Evolutionary conservation across 2,113 vertebrate species (phyloP).

Genomic region (Salvator merianae): DNA sequence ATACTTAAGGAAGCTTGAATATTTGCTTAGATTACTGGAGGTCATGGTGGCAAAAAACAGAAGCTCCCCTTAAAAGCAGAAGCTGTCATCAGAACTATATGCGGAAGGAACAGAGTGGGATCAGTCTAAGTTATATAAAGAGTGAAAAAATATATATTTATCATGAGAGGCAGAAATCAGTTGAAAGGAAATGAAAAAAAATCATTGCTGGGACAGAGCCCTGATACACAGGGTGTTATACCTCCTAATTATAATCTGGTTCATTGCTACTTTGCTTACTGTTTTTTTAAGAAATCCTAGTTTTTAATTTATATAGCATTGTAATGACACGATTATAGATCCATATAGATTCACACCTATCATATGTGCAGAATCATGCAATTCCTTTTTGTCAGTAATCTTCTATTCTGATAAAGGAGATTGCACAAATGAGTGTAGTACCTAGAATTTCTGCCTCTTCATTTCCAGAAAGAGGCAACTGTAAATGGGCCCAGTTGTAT

Average conservation of each 20-base stretch:
- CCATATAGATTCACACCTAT: not conserved
- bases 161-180: not conserved
- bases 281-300: too few relatives aligned
- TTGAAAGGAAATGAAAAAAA: not conserved
- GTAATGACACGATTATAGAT: not conserved
- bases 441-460: too few relatives aligned
- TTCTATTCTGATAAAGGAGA: too few relatives aligned
- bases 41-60: not conserved
- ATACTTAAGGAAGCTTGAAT: not conserved
- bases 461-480: too few relatives aligned
- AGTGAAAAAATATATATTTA: conserved; percentile 9
- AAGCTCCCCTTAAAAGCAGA: not conserved
- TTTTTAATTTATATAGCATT: not conserved
- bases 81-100: not conserved
- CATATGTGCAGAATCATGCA: too few relatives aligned
- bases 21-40: not conserved
- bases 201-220: not conserved
- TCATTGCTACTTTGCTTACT: too few relatives aligned
- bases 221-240: not conserved
- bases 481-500: too few relatives aligned
- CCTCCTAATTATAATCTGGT: not conserved
- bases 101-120: not conserved
- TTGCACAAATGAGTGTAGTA: too few relatives aligned
- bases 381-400: too few relatives aligned
- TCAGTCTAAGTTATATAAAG: not conserved